Evolutionary conservation across 2,113 vertebrate genomes (phyloP).

Genomic region (Crotalus tigris): DNA sequence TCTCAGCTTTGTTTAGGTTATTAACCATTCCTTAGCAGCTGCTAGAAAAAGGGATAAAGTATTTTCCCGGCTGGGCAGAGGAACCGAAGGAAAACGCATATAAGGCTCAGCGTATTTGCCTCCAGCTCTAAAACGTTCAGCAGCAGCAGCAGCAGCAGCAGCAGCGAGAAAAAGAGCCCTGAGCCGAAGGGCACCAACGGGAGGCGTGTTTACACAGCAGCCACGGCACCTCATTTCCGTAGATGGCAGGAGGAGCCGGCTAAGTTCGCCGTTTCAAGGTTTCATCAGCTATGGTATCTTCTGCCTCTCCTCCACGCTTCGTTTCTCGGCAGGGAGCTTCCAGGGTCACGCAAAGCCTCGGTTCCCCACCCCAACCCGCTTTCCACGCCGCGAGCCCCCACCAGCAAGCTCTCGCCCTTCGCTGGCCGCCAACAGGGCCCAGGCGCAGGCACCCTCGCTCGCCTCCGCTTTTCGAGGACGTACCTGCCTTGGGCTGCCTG

Average conservation of each 20-base stretch:
- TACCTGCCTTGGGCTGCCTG: neutral
- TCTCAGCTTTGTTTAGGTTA: neutral
- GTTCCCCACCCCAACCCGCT: neutral
- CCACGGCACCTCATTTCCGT: neutral
- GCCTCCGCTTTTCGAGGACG: neutral
- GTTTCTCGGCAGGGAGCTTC: neutral
- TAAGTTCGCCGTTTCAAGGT: neutral
- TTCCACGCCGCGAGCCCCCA: neutral
- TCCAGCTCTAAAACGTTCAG: neutral
- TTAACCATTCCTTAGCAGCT: neutral
- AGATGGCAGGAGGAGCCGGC: neutral
- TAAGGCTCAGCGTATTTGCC: neutral
- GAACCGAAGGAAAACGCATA: neutral
- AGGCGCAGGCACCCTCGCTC: constrained; percentile 20
- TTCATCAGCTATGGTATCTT: neutral
- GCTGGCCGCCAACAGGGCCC: neutral
- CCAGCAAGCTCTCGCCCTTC: too few species aligned
- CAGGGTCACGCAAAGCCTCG: neutral
- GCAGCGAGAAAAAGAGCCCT: neutral
- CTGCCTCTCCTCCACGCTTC: neutral
- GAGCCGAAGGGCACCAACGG: neutral
- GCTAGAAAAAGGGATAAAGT: neutral
- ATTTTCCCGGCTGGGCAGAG: neutral
- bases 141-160: too few species aligned
- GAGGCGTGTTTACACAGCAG: neutral